Percentiles rank a stretch among this genome's conserved stretches.
Conservation (phyloP, 2,888 invertebrate genomes). For the Drosophila histrio region DNA sequence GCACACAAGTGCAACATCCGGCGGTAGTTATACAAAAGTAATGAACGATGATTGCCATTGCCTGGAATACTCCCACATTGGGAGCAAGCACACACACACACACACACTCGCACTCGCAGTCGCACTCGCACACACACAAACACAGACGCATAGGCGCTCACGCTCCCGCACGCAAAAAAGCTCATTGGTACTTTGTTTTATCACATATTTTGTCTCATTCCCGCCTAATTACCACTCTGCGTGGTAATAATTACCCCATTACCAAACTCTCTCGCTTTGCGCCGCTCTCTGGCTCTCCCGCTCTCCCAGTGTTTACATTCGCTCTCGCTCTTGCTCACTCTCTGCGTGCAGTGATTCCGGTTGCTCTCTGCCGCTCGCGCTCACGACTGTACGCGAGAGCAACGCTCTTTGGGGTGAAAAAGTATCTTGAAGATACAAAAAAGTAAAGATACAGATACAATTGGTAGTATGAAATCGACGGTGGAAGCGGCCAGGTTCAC, state of each 20-base stretch:
- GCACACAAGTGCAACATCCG: slow-evolving; percentile 41
- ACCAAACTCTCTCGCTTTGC: slow-evolving; percentile 31
- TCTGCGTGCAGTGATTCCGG: slow-evolving; percentile 28
- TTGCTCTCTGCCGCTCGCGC: slow-evolving; percentile 24
- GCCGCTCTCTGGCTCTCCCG: slow-evolving; percentile 11
- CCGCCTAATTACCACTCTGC: slow-evolving; percentile 77
- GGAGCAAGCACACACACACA: not conserved
- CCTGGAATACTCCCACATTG: slow-evolving; percentile 59
- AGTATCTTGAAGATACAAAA: slow-evolving; percentile 38
- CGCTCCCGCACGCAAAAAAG: slow-evolving; percentile 35
- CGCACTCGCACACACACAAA: slow-evolving; percentile 12
- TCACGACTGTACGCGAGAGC: not conserved
- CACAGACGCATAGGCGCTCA: slow-evolving; percentile 32
- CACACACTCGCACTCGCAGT: not conserved
- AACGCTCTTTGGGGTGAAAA: slow-evolving; percentile 43
- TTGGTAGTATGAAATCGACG: slow-evolving; percentile 65
- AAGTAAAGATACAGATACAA: slow-evolving; percentile 41
- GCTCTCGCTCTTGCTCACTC: slow-evolving; percentile 1
- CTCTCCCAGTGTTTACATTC: not conserved
- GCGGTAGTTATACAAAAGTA: slow-evolving; percentile 57
- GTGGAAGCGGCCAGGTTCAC: slow-evolving; percentile 63
- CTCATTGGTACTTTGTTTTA: slow-evolving; percentile 71
- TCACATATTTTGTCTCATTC: slow-evolving; percentile 58
- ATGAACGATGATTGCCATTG: slow-evolving; percentile 67
- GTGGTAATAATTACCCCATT: slow-evolving; percentile 76